Percentiles rank a stretch among this genome's conserved stretches.
These are phyloP conservation scores for Nycteola revayana DNA, from an alignment of 2,888 invertebrate genomes.

Conservation along the genomic window DNA sequence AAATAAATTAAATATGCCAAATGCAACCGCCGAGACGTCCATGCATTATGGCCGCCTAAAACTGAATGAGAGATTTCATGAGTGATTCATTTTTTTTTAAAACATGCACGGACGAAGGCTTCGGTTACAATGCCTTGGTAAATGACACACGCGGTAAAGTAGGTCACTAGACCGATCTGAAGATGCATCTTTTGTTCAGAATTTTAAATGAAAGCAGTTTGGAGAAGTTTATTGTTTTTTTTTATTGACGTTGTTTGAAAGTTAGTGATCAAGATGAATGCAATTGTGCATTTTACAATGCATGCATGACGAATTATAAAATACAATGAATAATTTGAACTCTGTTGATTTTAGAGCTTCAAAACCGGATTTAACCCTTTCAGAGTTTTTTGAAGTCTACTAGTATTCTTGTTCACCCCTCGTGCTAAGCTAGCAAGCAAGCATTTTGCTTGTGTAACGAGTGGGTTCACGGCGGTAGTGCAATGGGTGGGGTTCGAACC, in stretches of 20 bases:
- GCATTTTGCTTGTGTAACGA: too few species aligned
- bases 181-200: conserved; percentile 56
- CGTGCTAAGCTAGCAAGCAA: too few species aligned
- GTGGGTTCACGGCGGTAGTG: too few species aligned
- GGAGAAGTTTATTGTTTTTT: conserved; percentile 22
- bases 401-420: too few species aligned
- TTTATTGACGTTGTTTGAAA: conserved; percentile 23
- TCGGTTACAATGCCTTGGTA: conserved; percentile 51
- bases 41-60: conserved; percentile 48
- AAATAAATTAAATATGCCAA: conserved; percentile 7
- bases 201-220: conserved; percentile 27
- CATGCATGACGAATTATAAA: background rate
- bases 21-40: conserved; percentile 40
- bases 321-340: background rate
- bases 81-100: conserved; percentile 60
- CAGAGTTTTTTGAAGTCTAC: too few species aligned
- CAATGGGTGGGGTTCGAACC: too few species aligned
- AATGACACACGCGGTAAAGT: conserved; percentile 54
- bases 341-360: too few species aligned
- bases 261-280: conserved; percentile 7
- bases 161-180: conserved; percentile 62
- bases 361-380: too few species aligned
- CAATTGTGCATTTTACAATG: conserved; percentile 14
- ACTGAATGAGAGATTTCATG: conserved; percentile 57
- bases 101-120: conserved; percentile 35